A percentile compares a stretch with the other conserved stretches of the same genome.
phyloP scores from a whole-genome alignment of 1,140 invertebrate species.

The Berghia stephanieae region DNA sequence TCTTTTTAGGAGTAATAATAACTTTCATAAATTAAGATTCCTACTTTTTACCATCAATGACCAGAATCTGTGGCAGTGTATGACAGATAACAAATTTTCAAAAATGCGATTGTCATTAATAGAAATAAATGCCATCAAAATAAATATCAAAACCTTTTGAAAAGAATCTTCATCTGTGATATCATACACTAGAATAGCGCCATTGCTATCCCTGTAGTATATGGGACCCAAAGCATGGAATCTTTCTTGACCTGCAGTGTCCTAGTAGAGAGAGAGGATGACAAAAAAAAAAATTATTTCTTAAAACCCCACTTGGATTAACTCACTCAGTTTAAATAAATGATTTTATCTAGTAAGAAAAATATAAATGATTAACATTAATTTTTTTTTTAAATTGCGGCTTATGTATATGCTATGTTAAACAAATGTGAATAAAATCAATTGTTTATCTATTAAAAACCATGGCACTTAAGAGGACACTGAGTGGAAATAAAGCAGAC shows the following conservation, averaged over 20 bases:
- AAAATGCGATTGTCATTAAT: neutral
- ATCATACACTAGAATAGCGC: conserved; percentile 97
- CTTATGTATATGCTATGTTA: too few relatives aligned
- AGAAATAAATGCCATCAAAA: neutral
- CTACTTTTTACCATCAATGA: neutral
- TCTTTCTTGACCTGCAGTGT: conserved; percentile 94
- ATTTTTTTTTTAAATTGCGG: too few relatives aligned
- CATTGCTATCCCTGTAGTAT: conserved; percentile 97
- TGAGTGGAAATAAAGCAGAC: too few relatives aligned
- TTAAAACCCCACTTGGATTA: too few relatives aligned
- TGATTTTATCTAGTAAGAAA: too few relatives aligned
- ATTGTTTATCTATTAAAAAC: too few relatives aligned
- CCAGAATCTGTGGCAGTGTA: neutral
- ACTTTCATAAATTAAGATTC: neutral
- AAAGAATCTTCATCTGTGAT: conserved; percentile 98
- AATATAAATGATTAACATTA: too few relatives aligned
- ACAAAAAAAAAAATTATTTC: too few relatives aligned
- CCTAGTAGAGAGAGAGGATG: conserved; percentile 66
- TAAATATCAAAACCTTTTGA: conserved; percentile 76
- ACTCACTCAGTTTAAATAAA: too few relatives aligned
- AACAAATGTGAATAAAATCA: too few relatives aligned
- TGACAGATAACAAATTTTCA: neutral
- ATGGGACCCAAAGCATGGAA: conserved; percentile 94
- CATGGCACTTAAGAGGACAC: too few relatives aligned
- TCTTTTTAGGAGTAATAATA: neutral